Conservation (phyloP, 2,888 invertebrate genomes). For the Noctua janthina region DNA sequence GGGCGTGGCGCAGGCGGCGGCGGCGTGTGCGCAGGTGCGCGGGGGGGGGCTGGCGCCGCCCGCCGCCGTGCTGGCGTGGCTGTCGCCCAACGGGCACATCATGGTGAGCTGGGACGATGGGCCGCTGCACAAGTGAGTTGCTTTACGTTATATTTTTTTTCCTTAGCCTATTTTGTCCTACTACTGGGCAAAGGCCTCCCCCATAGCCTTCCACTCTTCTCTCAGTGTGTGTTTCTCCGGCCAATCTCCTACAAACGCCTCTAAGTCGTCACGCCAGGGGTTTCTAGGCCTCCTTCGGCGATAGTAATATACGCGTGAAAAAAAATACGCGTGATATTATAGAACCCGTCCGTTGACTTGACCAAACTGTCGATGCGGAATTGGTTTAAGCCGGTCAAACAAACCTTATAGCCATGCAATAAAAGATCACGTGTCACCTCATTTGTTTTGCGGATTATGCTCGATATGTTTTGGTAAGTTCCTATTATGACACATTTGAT, state of each 20-base stretch:
- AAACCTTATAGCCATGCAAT: neutral
- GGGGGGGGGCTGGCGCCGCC: slow-evolving; percentile 91
- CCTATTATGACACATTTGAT: neutral
- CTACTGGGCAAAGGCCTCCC: no score
- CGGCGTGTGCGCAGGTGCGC: slow-evolving; percentile 80
- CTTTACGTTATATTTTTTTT: no score
- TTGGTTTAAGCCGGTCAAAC: neutral
- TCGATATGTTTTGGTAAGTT: neutral
- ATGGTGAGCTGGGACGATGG: slow-evolving; percentile 92
- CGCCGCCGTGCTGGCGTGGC: slow-evolving; percentile 91
- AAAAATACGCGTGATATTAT: neutral
- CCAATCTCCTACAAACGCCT: no score
- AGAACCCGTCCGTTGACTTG: neutral
- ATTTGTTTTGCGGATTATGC: neutral
- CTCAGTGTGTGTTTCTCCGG: no score
- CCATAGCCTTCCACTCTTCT: no score
- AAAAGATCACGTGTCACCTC: neutral
- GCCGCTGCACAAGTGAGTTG: slow-evolving; percentile 71
- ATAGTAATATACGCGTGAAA: neutral
- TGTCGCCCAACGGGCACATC: slow-evolving; percentile 91
- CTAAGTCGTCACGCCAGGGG: no score
- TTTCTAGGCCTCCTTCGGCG: no score
- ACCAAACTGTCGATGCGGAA: neutral
- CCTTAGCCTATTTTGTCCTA: no score
- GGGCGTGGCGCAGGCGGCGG: slow-evolving; percentile 74